Evolutionary conservation across 2,888 invertebrate species (phyloP).

Genomic region (Calameuta idolon): DNA sequence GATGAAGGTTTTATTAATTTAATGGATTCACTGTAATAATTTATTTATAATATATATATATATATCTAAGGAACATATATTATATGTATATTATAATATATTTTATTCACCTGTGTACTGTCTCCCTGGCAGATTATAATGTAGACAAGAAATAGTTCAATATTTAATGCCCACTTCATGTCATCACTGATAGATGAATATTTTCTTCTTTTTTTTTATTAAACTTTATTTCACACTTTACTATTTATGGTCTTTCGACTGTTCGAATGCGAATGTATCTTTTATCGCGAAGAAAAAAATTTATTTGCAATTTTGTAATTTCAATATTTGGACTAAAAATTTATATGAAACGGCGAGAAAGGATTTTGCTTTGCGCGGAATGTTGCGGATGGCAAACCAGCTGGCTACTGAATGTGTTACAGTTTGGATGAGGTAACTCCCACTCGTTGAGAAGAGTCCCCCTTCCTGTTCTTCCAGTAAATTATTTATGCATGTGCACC

Average conservation of each 20-base stretch:
- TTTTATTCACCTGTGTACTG: constrained; percentile 17
- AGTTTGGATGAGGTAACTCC: constrained; percentile 22
- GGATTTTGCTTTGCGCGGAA: constrained; percentile 18
- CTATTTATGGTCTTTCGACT: not conserved
- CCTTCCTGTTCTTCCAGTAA: not conserved
- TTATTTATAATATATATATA: not conserved
- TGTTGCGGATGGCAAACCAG: constrained; percentile 21
- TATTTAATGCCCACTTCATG: constrained; percentile 23
- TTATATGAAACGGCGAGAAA: not conserved
- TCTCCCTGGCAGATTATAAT: constrained; percentile 20
- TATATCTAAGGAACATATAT: not conserved
- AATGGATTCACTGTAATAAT: not conserved
- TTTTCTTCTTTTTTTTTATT: constrained; percentile 9
- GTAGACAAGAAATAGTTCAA: constrained; percentile 22
- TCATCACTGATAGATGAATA: constrained; percentile 18
- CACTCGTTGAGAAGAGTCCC: constrained; percentile 1
- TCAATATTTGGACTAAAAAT: not conserved
- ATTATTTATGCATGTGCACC: not conserved
- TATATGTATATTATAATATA: not conserved
- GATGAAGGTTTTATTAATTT: not conserved
- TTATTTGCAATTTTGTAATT: not conserved
- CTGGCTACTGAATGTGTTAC: constrained; percentile 22
- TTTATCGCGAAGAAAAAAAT: not conserved
- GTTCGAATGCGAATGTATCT: not conserved
- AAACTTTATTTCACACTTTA: not conserved